Evolutionary conservation across 2,797 vertebrate genomes (phyloP), one percentile per base, ranked within the genome.

Genomic region (Poecilia wingei): DNA sequence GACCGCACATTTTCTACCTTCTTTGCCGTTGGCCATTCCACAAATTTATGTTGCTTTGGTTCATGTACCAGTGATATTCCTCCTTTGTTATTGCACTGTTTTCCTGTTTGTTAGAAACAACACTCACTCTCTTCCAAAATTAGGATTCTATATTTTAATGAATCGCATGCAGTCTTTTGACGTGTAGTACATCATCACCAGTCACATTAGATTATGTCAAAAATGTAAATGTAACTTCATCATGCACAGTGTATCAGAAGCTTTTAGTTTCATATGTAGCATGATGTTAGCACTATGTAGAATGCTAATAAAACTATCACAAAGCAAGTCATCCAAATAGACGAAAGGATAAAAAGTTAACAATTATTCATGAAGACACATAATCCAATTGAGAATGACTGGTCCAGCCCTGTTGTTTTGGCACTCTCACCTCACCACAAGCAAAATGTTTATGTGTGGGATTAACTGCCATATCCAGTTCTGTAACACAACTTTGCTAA

Each of bases 1-100:
- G 88, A 87, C 89, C 85, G 83, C 91, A 90, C 76, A 84, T 91
- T 92, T 92, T 83, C 83, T 80, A 77, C 84, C 77, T 86, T 84
- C 82, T 80, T 82, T 80, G 81, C 90, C 87, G 87, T 91, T 84
- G 91, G 91, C 86, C 84, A 84, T 92, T 87, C 85, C 77, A 78
- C 64, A 90, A 85, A 92, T 92, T 82, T 89, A 90, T 89, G 83
- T 91, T 89, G 75, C 74, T 87, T 87, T 89, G 86, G 77, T 79
- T 86, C 73, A 72, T 86, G 55, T 77, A 85, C 72, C 72, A 61
- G 20, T 87, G 53, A 83, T 79, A 86, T 91, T 92, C 88, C 79
- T 87, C 76, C 75, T 82, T 66, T 72, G 41, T 86, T 77, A 90
- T 87, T 90, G 76, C 77, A 72, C 78, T 78, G 46, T 80, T 82